Conservation (phyloP, 1,140 invertebrate genomes). For the Cheumatopsyche charites region DNA sequence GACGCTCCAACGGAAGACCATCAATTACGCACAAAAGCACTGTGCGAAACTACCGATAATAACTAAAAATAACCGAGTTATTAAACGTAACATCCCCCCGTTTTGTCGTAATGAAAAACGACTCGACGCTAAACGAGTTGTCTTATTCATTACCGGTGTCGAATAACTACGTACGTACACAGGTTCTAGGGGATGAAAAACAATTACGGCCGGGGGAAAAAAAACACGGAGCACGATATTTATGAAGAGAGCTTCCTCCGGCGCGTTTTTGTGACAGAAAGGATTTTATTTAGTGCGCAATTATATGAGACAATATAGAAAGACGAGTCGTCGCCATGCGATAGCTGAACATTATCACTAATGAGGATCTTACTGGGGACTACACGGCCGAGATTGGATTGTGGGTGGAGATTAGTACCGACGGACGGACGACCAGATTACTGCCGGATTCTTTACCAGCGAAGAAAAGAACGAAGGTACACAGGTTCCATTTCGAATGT, state of each 20-base stretch:
- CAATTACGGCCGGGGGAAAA: background rate
- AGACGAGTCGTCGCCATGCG: slow-evolving; percentile 34
- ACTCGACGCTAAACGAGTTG: background rate
- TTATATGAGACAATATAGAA: slow-evolving; percentile 34
- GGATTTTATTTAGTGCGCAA: slow-evolving; percentile 34
- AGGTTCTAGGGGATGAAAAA: background rate
- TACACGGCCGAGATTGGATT: slow-evolving; percentile 29
- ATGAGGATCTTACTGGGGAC: slow-evolving; percentile 36
- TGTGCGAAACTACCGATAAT: too few species aligned
- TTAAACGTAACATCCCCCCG: too few species aligned
- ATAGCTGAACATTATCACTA: slow-evolving; percentile 40
- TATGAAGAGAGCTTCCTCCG: slow-evolving; percentile 6
- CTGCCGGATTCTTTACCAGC: background rate
- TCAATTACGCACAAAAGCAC: too few species aligned
- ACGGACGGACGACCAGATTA: slow-evolving; percentile 2
- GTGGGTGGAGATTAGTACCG: slow-evolving; percentile 28
- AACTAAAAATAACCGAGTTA: too few species aligned
- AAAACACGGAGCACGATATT: background rate
- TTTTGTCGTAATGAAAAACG: slow-evolving; percentile 7
- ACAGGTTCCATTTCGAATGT: too few species aligned
- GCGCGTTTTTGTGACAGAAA: slow-evolving; percentile 17
- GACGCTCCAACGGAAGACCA: too few species aligned
- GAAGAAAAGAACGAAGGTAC: background rate
- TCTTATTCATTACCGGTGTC: slow-evolving; percentile 16
- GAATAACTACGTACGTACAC: background rate